Conservation (phyloP, 2,797 vertebrate genomes). For the Esox lucius region DNA sequence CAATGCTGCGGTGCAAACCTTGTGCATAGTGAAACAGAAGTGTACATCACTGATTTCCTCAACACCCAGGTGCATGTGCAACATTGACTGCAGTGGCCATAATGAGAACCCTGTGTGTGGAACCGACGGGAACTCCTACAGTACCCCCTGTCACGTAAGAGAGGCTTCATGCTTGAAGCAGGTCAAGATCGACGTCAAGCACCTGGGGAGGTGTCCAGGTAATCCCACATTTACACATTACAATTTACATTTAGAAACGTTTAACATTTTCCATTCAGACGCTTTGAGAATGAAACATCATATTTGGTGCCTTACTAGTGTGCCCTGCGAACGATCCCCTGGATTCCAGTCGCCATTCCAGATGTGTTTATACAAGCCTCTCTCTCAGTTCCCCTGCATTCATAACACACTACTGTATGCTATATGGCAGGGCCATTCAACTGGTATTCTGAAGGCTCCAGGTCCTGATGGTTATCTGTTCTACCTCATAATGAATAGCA, state of each 20-base stretch:
- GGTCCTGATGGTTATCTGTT: too few relatives aligned
- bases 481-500: too few relatives aligned
- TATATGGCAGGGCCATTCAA: not conserved
- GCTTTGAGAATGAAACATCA: not conserved
- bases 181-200: slow-evolving; percentile 94
- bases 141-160: slow-evolving; percentile 93
- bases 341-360: not conserved
- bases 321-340: not conserved
- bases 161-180: slow-evolving; percentile 97
- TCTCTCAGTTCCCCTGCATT: not conserved
- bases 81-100: slow-evolving; percentile 97
- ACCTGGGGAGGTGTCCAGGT: slow-evolving; percentile 95
- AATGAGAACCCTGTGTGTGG: slow-evolving; percentile 97
- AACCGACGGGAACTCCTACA: slow-evolving; percentile 90
- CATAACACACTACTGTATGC: not conserved
- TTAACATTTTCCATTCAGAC: not conserved
- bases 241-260: not conserved
- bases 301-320: not conserved
- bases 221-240: slow-evolving; percentile 24
- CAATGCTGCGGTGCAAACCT: not conserved
- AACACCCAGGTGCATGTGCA: slow-evolving; percentile 89
- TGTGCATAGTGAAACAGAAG: not conserved
- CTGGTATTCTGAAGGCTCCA: too few relatives aligned
- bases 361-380: not conserved
- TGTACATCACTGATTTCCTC: not conserved